Conservation (phyloP, 2,888 invertebrate species). For the Amblyjoppa fuscipennis region DNA sequence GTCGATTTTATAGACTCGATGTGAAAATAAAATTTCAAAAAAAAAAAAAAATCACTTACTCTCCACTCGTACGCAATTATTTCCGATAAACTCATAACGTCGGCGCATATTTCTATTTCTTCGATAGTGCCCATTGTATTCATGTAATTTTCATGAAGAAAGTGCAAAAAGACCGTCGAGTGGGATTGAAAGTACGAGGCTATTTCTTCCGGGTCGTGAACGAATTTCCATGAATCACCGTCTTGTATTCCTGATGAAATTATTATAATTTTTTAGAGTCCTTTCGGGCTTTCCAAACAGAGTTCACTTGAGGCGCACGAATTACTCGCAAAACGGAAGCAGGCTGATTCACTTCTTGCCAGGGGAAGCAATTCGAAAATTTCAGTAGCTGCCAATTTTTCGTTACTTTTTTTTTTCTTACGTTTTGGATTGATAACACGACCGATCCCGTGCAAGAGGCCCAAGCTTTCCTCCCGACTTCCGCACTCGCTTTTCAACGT, state of each 20-base stretch:
- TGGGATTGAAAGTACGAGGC: constrained; percentile 90
- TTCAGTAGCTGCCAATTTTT: constrained; percentile 2
- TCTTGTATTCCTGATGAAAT: constrained; percentile 79
- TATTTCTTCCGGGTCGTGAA: constrained; percentile 89
- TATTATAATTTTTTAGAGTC: not conserved
- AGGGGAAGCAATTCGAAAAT: not conserved
- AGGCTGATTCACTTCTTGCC: not conserved
- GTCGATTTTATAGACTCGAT: not conserved
- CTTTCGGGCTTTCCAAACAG: not conserved
- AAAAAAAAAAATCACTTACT: constrained; percentile 85
- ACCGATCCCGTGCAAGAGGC: constrained; percentile 91
- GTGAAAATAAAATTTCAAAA: not conserved
- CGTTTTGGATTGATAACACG: constrained; percentile 92
- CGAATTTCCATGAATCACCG: constrained; percentile 85
- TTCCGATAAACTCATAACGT: constrained; percentile 91
- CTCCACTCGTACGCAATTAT: constrained; percentile 89
- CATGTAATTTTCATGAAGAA: constrained; percentile 91
- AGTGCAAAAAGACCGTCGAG: constrained; percentile 89
- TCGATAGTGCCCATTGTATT: constrained; percentile 89
- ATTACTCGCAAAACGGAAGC: too few relatives aligned
- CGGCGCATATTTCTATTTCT: constrained; percentile 87
- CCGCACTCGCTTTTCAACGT: constrained; percentile 81
- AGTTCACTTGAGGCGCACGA: too few relatives aligned
- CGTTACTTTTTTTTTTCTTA: constrained; percentile 77
- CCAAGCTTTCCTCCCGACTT: constrained; percentile 90